These are phyloP conservation scores for Larimichthys crocea DNA, from an alignment of 2,113 vertebrate genomes.

Conservation along the genomic window DNA sequence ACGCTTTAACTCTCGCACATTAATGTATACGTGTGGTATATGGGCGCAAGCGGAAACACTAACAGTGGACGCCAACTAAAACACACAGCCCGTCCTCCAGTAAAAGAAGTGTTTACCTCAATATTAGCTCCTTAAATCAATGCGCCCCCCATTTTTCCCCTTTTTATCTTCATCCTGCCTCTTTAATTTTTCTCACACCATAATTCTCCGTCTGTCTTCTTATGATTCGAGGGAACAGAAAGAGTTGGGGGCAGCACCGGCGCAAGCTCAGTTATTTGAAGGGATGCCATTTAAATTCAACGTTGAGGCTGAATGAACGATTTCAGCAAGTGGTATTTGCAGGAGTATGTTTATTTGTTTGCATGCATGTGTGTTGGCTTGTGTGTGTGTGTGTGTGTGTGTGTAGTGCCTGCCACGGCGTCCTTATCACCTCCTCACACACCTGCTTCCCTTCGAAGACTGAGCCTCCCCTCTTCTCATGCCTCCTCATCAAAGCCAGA, in stretches of 20 bases:
- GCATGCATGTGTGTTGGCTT: conserved; percentile 3
- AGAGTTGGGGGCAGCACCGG: conserved; percentile 22
- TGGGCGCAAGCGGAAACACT: conserved; percentile 25
- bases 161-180: conserved; percentile 25
- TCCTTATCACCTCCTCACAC: conserved; percentile 83
- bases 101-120: conserved; percentile 33
- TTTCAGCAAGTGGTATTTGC: conserved; percentile 58
- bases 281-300: conserved; percentile 62
- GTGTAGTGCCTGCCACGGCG: conserved; percentile 43
- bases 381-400: not conserved
- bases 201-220: conserved; percentile 38
- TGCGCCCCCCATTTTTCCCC: conserved; percentile 4
- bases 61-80: conserved; percentile 3
- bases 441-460: conserved; percentile 80
- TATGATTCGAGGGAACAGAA: conserved; percentile 10
- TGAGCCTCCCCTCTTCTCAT: conserved; percentile 66
- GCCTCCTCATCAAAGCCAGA: conserved; percentile 81
- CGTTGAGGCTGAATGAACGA: conserved; percentile 59
- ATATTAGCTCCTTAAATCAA: conserved; percentile 58
- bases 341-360: conserved; percentile 56
- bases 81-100: not conserved
- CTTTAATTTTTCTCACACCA: conserved; percentile 31
- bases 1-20: conserved; percentile 49
- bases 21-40: conserved; percentile 43
- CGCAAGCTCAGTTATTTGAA: conserved; percentile 58